Percentiles rank a stretch among this genome's conserved stretches.
These are phyloP conservation scores for Parazoanthus swiftii DNA, from an alignment of 92 coral and sea anemone genomes.

Conservation along the genomic window DNA sequence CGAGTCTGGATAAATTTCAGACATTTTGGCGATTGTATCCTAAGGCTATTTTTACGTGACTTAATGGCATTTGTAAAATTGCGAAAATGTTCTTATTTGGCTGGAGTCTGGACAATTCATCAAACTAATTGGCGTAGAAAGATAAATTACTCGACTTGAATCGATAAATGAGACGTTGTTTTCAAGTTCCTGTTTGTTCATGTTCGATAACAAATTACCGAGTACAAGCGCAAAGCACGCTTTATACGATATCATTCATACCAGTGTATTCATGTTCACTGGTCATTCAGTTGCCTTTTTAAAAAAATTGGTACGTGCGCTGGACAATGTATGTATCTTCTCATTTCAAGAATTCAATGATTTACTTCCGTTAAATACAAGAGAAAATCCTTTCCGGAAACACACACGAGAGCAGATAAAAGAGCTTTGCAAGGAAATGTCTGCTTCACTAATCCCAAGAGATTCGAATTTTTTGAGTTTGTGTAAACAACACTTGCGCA, in stretches of 20 bases:
- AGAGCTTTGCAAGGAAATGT: slow-evolving; percentile 44
- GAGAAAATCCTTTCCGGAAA: slow-evolving; percentile 46
- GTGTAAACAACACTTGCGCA: slow-evolving; percentile 38
- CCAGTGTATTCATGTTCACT: background rate
- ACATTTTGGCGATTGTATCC: slow-evolving; percentile 23
- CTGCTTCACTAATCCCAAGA: slow-evolving; percentile 40
- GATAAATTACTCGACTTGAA: slow-evolving; percentile 1
- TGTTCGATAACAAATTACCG: background rate
- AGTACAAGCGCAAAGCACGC: background rate
- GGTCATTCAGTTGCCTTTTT: background rate
- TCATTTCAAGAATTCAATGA: slow-evolving; percentile 42
- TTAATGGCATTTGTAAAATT: slow-evolving; percentile 33
- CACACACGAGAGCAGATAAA: slow-evolving; percentile 47
- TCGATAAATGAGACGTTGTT: background rate
- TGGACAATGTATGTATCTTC: slow-evolving; percentile 18
- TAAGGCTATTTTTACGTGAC: slow-evolving; percentile 41
- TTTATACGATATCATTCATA: background rate
- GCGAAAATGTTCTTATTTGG: slow-evolving; percentile 23
- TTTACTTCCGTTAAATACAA: slow-evolving; percentile 44
- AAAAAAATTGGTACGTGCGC: slow-evolving; percentile 27
- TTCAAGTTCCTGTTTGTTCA: background rate
- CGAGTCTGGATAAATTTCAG: slow-evolving; percentile 10
- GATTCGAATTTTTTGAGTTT: slow-evolving; percentile 30
- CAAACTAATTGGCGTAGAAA: slow-evolving; percentile 12
- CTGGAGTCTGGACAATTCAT: slow-evolving; percentile 19